Percentiles rank a stretch among this genome's conserved stretches.
phyloP scores from a whole-genome alignment of 2,113 vertebrate species.

The Engystomops pustulosus region DNA sequence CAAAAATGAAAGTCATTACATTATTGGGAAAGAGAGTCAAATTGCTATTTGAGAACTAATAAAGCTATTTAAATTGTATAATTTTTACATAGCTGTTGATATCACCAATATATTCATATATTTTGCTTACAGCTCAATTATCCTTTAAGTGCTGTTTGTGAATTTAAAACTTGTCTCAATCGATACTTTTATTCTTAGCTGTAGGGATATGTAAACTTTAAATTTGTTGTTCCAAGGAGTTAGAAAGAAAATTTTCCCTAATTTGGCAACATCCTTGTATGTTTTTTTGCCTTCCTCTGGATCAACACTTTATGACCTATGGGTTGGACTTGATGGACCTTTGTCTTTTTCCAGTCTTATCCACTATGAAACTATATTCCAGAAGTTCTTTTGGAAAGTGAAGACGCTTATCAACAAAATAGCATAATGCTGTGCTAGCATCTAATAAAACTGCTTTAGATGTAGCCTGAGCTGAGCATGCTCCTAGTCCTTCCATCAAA shows the following conservation, averaged over 20 bases:
- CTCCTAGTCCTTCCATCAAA: slow-evolving; percentile 18
- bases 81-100: background rate
- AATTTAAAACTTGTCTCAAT: background rate
- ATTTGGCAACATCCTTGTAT: too few species aligned
- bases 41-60: background rate
- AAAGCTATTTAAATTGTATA: background rate
- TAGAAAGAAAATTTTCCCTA: too few species aligned
- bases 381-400: too few species aligned
- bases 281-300: too few species aligned
- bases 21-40: too few species aligned
- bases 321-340: too few species aligned
- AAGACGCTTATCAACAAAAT: too few species aligned
- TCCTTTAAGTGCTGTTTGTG: background rate
- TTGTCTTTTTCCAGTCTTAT: too few species aligned
- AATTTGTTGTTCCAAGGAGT: too few species aligned
- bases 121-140: background rate
- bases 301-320: too few species aligned
- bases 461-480: background rate
- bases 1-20: background rate
- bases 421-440: background rate
- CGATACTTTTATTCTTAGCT: background rate
- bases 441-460: slow-evolving; percentile 47
- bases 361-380: too few species aligned
- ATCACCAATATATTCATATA: background rate
- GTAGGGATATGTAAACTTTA: background rate